phyloP scores from a whole-genome alignment of 1,140 invertebrate species.

The Pseudoatta argentina region DNA sequence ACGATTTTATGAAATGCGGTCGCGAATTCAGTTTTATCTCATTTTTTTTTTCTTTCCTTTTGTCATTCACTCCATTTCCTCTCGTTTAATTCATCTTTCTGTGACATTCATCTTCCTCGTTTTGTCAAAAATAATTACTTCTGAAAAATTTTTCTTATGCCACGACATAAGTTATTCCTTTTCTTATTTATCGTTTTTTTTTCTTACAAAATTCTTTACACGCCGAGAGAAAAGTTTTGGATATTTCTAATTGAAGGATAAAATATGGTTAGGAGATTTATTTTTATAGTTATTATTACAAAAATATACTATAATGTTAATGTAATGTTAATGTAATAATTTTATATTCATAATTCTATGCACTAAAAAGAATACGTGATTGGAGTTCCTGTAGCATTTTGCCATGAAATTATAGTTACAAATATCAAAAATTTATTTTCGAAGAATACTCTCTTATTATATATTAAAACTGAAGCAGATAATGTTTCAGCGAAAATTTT shows the following conservation, averaged over 20 bases:
- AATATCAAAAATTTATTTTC: too few relatives aligned
- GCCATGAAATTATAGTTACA: too few relatives aligned
- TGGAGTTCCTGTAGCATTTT: too few relatives aligned
- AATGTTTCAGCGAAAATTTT: slow-evolving; percentile 23
- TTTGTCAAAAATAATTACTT: background rate
- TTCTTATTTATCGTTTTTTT: background rate
- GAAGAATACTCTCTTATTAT: background rate
- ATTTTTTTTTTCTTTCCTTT: background rate
- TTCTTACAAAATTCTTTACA: background rate
- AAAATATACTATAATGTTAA: too few relatives aligned
- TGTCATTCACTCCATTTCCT: background rate
- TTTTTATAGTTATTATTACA: too few relatives aligned
- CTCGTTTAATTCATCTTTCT: background rate
- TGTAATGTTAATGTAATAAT: too few relatives aligned
- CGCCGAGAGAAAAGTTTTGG: too few relatives aligned
- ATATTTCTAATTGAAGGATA: too few relatives aligned
- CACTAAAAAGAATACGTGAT: too few relatives aligned
- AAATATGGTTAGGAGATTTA: too few relatives aligned
- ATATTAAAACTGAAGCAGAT: background rate
- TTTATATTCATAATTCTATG: too few relatives aligned
- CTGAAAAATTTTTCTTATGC: background rate
- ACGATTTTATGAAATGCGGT: slow-evolving; percentile 7
- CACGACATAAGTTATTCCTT: background rate
- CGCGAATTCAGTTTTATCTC: slow-evolving; percentile 37
- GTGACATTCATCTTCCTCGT: background rate